Conservation (phyloP, 2,888 invertebrate species). For the Anthrax anthrax region DNA sequence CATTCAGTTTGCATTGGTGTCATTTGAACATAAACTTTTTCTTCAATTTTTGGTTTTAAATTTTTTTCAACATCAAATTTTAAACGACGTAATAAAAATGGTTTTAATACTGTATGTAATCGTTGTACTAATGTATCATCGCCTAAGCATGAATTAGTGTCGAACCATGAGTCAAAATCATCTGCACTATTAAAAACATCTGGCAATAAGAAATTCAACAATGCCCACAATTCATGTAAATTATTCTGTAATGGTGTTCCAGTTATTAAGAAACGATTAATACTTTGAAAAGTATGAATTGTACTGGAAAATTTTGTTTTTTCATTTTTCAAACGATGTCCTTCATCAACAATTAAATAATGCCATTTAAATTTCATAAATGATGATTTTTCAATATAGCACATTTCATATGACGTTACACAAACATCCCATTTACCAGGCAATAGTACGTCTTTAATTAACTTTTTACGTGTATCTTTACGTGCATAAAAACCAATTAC, state of each 20-base stretch:
- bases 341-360: constrained; percentile 94
- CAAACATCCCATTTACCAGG: constrained; percentile 93
- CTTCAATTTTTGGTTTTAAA: constrained; percentile 85
- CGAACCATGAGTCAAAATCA: constrained; percentile 94
- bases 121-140: constrained; percentile 74
- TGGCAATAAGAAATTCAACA: constrained; percentile 85
- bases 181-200: constrained; percentile 91
- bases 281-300: constrained; percentile 82
- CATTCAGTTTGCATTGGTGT: constrained; percentile 96
- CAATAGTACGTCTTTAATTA: constrained; percentile 74
- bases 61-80: constrained; percentile 91
- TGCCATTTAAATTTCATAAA: constrained; percentile 94
- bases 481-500: constrained; percentile 87
- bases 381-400: constrained; percentile 79
- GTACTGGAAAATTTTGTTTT: constrained; percentile 91
- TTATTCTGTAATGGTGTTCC: constrained; percentile 95
- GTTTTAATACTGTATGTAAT: constrained; percentile 75
- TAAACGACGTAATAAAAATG: constrained; percentile 78
- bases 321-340: constrained; percentile 94
- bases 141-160: constrained; percentile 77
- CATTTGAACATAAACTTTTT: constrained; percentile 83
- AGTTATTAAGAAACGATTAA: constrained; percentile 76
- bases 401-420: constrained; percentile 94
- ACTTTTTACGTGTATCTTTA: constrained; percentile 66
- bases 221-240: constrained; percentile 88